A percentile compares a stretch with the other conserved stretches of the same genome.
phyloP scores from a whole-genome alignment of 2,888 invertebrate species.

The Venustoraphidia nigricollis region DNA sequence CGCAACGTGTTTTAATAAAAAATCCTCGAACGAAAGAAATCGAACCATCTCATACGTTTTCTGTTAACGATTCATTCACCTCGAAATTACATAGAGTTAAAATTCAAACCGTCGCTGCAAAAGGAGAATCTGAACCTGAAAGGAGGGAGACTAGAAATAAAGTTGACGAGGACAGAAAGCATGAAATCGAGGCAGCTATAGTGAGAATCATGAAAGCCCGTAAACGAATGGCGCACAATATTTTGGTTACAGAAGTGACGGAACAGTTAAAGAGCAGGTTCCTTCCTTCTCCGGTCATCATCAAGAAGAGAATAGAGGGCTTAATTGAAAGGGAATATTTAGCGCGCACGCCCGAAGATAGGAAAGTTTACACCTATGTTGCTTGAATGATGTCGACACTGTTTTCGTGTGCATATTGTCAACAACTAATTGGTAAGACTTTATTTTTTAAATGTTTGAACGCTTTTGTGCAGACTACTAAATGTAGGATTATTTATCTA shows the following conservation, averaged over 20 bases:
- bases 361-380: slow-evolving; percentile 91
- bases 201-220: slow-evolving; percentile 98
- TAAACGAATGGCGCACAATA: slow-evolving; percentile 87
- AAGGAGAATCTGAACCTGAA: slow-evolving; percentile 98
- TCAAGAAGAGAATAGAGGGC: slow-evolving; percentile 98
- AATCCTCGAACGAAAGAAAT: slow-evolving; percentile 96
- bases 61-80: slow-evolving; percentile 94
- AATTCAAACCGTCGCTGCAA: slow-evolving; percentile 87
- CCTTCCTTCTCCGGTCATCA: slow-evolving; percentile 93
- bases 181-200: slow-evolving; percentile 98
- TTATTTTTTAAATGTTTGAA: no score
- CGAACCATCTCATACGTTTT: slow-evolving; percentile 80
- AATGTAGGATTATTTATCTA: no score
- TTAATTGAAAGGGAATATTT: slow-evolving; percentile 98
- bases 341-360: slow-evolving; percentile 92
- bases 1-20: slow-evolving; percentile 87
- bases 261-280: slow-evolving; percentile 94
- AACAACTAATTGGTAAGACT: no score
- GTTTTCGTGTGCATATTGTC: no score
- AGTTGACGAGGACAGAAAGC: slow-evolving; percentile 97
- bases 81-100: slow-evolving; percentile 94
- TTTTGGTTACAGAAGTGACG: slow-evolving; percentile 92
- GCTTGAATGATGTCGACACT: slow-evolving; percentile 40
- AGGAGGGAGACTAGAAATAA: slow-evolving; percentile 93
- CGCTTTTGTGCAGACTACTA: no score